Conservation (phyloP, 2,888 invertebrate genomes). For the Pterobdella sp. region DNA sequence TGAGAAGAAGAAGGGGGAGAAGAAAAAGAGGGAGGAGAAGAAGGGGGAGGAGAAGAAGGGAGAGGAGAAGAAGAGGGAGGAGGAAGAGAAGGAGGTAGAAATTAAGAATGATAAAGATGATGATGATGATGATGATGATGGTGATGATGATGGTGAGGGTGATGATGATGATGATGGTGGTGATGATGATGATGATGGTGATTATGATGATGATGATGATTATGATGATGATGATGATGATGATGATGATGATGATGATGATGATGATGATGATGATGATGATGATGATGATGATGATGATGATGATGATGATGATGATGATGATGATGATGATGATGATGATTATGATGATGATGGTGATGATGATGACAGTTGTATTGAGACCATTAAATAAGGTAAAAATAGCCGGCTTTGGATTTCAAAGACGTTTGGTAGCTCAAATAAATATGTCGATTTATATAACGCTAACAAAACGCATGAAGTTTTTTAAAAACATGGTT, state of each 20-base stretch:
- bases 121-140: neutral
- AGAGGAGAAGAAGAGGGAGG: neutral
- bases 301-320: conserved; percentile 14
- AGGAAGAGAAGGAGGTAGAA: neutral
- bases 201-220: conserved; percentile 12
- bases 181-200: conserved; percentile 20
- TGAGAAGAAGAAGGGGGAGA: too few species aligned
- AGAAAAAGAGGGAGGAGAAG: too few species aligned
- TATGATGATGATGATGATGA: conserved; percentile 30
- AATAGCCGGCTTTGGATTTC: too few species aligned
- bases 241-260: conserved; percentile 30
- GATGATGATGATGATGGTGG: neutral
- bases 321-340: conserved; percentile 14
- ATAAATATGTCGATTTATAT: too few species aligned
- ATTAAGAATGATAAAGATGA: neutral
- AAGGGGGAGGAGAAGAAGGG: too few species aligned
- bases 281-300: conserved; percentile 8
- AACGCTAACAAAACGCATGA: too few species aligned
- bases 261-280: conserved; percentile 24
- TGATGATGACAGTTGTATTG: neutral
- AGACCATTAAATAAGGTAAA: neutral
- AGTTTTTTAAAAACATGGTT: too few species aligned
- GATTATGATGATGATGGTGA: conserved; percentile 12
- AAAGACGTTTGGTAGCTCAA: too few species aligned
- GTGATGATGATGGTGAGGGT: conserved; percentile 6